These are phyloP conservation scores for Altica lythri DNA, from an alignment of 2,888 invertebrate species.

Conservation along the genomic window DNA sequence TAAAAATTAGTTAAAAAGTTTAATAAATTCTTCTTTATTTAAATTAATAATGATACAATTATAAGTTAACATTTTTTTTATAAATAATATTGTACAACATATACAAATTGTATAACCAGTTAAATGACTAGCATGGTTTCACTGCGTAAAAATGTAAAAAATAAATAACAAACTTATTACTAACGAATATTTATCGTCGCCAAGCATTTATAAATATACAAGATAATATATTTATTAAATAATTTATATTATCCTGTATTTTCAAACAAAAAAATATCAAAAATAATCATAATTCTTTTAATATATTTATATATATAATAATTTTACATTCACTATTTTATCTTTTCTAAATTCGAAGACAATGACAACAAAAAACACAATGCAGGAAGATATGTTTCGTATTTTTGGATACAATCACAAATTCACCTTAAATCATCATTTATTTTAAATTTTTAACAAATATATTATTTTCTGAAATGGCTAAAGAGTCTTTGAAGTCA, in stretches of 20 bases:
- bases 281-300: conserved; percentile 36
- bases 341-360: conserved; percentile 50
- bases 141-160: conserved; percentile 50
- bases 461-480: too few relatives aligned
- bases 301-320: conserved; percentile 22
- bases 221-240: background rate
- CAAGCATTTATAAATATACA: conserved; percentile 15
- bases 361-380: conserved; percentile 51
- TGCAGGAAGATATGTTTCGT: conserved; percentile 53
- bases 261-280: conserved; percentile 34
- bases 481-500: too few relatives aligned
- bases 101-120: conserved; percentile 51
- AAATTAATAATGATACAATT: conserved; percentile 8
- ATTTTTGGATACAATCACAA: conserved; percentile 30
- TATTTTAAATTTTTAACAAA: too few relatives aligned
- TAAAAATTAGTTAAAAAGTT: background rate
- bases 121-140: conserved; percentile 57
- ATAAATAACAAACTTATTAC: conserved; percentile 49
- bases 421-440: background rate
- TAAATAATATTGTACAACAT: conserved; percentile 54
- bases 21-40: conserved; percentile 3
- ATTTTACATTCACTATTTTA: conserved; percentile 36
- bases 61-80: conserved; percentile 27
- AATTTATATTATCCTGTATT: conserved; percentile 3
- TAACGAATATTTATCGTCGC: conserved; percentile 34